Conservation (phyloP, 1,140 invertebrate species). For the Trichonephila clavipes region DNA sequence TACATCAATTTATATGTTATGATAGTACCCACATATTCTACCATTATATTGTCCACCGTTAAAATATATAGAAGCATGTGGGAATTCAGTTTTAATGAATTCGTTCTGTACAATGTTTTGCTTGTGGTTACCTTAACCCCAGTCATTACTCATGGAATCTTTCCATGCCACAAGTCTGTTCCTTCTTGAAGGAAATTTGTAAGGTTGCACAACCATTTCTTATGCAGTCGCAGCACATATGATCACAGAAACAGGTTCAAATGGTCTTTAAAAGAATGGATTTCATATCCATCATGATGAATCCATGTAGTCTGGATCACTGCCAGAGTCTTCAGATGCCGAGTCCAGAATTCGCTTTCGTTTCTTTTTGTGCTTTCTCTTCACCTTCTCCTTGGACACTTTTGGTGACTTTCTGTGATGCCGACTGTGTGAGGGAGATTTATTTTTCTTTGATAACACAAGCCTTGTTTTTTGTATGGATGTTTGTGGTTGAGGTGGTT, state of each 20-base stretch:
- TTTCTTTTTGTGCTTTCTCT: constrained; percentile 84
- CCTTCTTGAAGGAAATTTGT: neutral
- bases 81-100: neutral
- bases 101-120: constrained; percentile 17
- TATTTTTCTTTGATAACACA: constrained; percentile 45
- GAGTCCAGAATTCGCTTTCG: constrained; percentile 83
- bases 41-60: constrained; percentile 3
- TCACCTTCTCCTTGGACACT: constrained; percentile 85
- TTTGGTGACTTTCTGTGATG: constrained; percentile 60
- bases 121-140: no score
- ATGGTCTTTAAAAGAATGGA: neutral
- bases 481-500: constrained; percentile 11
- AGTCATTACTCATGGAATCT: neutral
- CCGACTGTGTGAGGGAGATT: constrained; percentile 64
- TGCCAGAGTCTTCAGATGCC: constrained; percentile 85
- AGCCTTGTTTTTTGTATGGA: neutral
- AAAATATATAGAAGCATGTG: constrained; percentile 41
- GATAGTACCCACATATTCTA: constrained; percentile 54
- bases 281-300: constrained; percentile 43
- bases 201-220: neutral
- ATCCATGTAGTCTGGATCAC: constrained; percentile 85
- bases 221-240: neutral
- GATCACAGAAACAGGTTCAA: constrained; percentile 28
- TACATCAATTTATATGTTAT: constrained; percentile 63
- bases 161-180: neutral